Percentiles rank a stretch among this genome's conserved stretches.
These are phyloP conservation scores for Heliconius hewitsoni DNA, from an alignment of 1,140 invertebrate species.

Conservation along the genomic window DNA sequence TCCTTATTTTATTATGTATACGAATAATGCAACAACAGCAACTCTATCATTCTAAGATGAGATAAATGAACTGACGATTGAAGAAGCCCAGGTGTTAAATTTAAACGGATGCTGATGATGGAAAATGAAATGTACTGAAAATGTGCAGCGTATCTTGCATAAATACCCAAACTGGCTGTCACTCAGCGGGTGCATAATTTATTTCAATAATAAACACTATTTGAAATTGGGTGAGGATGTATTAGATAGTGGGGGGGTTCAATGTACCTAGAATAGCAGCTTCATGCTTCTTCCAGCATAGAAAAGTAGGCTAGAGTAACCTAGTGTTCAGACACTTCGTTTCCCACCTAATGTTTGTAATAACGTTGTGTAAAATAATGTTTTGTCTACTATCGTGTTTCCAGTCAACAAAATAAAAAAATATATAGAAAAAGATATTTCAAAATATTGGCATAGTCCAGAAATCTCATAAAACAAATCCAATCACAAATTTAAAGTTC, in stretches of 20 bases:
- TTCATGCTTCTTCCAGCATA: no score
- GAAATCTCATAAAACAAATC: conserved; percentile 5
- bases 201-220: conserved; percentile 9
- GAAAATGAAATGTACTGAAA: conserved; percentile 11
- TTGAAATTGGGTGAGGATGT: neutral
- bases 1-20: neutral
- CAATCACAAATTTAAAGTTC: neutral
- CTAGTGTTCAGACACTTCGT: no score
- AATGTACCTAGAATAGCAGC: no score
- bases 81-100: neutral
- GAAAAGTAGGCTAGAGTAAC: no score
- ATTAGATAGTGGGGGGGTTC: neutral
- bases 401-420: no score
- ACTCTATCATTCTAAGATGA: conserved; percentile 8
- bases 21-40: neutral
- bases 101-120: neutral
- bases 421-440: neutral
- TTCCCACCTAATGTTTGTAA: no score
- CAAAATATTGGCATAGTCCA: neutral
- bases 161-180: conserved; percentile 11
- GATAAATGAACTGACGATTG: neutral
- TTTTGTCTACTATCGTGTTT: no score
- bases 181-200: conserved; percentile 3
- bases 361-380: no score
- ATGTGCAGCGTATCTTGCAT: conserved; percentile 6